Conservation (phyloP, 1,140 invertebrate species). For the Capitella teleta region DNA sequence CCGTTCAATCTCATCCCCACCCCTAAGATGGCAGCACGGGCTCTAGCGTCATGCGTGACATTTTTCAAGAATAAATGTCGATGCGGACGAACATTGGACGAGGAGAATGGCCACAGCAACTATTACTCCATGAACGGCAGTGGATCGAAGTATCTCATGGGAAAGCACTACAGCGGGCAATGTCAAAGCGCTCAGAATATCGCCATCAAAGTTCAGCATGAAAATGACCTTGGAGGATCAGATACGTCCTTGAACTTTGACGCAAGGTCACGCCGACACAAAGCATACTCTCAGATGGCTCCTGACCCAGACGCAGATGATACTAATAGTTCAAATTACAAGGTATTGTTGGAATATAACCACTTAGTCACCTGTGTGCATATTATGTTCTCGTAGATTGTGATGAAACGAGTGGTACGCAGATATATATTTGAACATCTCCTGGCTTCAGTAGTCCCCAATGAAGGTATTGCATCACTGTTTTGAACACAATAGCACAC, state of each 20-base stretch:
- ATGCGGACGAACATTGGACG: neutral
- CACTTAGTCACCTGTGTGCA: neutral
- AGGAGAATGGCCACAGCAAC: neutral
- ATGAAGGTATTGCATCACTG: too few species aligned
- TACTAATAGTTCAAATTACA: neutral
- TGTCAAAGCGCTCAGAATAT: neutral
- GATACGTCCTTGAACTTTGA: too few species aligned
- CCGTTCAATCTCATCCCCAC: constrained; percentile 83
- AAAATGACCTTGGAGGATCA: too few species aligned
- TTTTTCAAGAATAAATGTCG: neutral
- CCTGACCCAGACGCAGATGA: too few species aligned
- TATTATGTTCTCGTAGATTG: neutral
- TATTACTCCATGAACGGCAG: neutral
- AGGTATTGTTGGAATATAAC: neutral
- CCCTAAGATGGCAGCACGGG: constrained; percentile 56
- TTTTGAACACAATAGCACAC: too few species aligned
- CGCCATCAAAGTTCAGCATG: too few species aligned
- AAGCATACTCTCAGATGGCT: too few species aligned
- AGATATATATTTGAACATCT: constrained; percentile 11
- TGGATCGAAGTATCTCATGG: neutral
- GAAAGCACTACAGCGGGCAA: neutral
- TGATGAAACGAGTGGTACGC: constrained; percentile 8
- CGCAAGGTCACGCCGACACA: too few species aligned
- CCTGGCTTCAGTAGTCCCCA: constrained; percentile 2
- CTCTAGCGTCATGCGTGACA: neutral